These are phyloP conservation scores for Paramisgurnus dabryanus DNA, from an alignment of 2,113 vertebrate species.

Conservation along the genomic window DNA sequence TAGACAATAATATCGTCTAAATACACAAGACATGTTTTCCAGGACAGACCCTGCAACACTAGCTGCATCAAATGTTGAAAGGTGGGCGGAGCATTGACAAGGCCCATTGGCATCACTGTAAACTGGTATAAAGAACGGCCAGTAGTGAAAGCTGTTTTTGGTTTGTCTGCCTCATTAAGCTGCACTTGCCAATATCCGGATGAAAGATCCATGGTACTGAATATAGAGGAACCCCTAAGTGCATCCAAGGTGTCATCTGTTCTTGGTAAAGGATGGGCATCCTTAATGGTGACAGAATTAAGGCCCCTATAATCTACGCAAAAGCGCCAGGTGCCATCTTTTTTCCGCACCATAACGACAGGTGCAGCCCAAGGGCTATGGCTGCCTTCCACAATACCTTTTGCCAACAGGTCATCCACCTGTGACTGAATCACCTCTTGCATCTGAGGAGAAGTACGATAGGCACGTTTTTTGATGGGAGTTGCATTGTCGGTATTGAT, in stretches of 20 bases:
- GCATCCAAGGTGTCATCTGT: no score
- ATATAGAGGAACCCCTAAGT: no score
- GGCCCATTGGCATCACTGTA: slow-evolving; percentile 42
- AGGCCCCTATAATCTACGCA: no score
- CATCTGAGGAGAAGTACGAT: slow-evolving; percentile 32
- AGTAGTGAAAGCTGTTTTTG: no score
- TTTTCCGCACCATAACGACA: slow-evolving; percentile 38
- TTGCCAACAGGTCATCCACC: slow-evolving; percentile 31
- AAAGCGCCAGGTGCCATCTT: slow-evolving; percentile 35
- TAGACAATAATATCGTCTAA: slow-evolving; percentile 35
- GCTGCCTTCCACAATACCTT: slow-evolving; percentile 36
- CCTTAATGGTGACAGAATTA: no score
- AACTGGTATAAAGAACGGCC: no score
- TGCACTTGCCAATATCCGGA: no score
- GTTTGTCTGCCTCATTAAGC: no score
- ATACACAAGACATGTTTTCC: slow-evolving; percentile 45
- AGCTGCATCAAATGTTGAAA: slow-evolving; percentile 39
- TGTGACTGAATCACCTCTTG: slow-evolving; percentile 42
- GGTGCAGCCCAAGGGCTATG: slow-evolving; percentile 45
- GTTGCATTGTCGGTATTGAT: slow-evolving; percentile 13
- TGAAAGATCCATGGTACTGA: no score
- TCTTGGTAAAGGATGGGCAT: no score
- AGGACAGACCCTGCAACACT: slow-evolving; percentile 38
- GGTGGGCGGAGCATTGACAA: slow-evolving; percentile 28
- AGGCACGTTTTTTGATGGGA: slow-evolving; percentile 30